Base-by-base conservation (phyloP, 1,140 invertebrate genomes). In the Doryteuthis pealeii region DNA sequence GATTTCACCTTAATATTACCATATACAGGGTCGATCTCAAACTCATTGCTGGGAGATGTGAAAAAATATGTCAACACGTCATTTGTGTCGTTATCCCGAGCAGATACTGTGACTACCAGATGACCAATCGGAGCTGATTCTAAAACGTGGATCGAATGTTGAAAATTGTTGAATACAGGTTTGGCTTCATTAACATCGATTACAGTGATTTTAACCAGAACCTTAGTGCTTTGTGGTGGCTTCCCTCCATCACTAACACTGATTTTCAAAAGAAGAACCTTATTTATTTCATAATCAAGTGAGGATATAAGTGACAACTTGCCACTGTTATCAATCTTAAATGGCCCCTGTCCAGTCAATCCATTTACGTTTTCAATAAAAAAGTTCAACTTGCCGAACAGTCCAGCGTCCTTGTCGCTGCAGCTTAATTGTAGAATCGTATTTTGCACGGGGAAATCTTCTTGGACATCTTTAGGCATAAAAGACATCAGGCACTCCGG, bases 401-500 rank as follows among this genome's bases (percentile, higher is more conserved):
- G 10, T 5, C 54, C 54, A n/a, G 54, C 18, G 18, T 62, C 54
- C 5, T 28, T 62, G 26, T 62, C 54, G 6, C 18, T 62, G 18
- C 54, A 62, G 18, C 22, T 6, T 5, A 62, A 6, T 5, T 22
- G 6, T n/a, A 62, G 5, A 62, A 62, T n/a, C 54, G 54, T n/a
- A 14, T 22, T n/a, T 6, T 28, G 22, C 6, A 22, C 18, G 5
- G 18, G 54, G 1, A n/a, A 28, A 28, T 6, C 26, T 62, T 62
- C 54, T 28, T 22, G 54, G 18, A 62, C 54, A 62, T 28, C 26
- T 1, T n/a, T 18, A 62, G 54, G 6, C 26, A 62, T 12, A 62
- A 62, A 62, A 12, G 6, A 14, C 26, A n/a, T 28, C 5, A 32
- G 71, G 45, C 81, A 82, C n/a, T 69, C 66, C 2, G 78, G 82